These are phyloP conservation scores for Aselliscus stoliczkanus DNA, from an alignment of 2,797 vertebrate genomes.

Conservation along the genomic window DNA sequence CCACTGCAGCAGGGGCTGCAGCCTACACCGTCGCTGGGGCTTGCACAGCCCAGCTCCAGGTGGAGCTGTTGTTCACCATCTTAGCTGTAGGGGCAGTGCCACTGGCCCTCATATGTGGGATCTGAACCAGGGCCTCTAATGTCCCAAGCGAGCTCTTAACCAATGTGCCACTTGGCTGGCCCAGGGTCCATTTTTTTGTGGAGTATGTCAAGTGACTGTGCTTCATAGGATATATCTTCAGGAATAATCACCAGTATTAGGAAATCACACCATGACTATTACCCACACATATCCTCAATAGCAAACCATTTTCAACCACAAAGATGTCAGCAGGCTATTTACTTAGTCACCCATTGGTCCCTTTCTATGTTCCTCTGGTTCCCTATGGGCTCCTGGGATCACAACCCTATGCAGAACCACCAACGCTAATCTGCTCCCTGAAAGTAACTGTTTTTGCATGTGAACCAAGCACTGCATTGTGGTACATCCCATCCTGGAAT, in stretches of 20 bases:
- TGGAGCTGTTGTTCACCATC: no score
- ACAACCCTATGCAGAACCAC: background rate
- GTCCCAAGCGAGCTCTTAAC: no score
- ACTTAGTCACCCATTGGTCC: background rate
- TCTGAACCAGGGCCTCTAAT: no score
- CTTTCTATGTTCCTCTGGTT: background rate
- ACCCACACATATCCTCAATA: background rate
- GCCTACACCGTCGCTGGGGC: no score
- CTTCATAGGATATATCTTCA: background rate
- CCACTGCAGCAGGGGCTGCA: no score
- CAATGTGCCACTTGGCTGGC: no score
- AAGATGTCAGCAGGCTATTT: background rate
- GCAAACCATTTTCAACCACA: background rate
- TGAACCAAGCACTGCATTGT: background rate
- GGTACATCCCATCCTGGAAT: accelerated
- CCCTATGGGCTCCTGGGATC: background rate
- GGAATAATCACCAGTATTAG: background rate
- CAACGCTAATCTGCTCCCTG: background rate
- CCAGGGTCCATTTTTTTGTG: no score
- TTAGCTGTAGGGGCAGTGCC: no score
- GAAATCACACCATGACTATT: background rate
- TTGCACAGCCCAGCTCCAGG: no score
- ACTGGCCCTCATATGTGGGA: no score
- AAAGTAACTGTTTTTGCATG: background rate
- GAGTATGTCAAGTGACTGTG: background rate